Percentiles rank a stretch among this genome's conserved stretches.
These are phyloP conservation scores for Halictus ligatus DNA, from an alignment of 2,888 invertebrate species.

Conservation along the genomic window DNA sequence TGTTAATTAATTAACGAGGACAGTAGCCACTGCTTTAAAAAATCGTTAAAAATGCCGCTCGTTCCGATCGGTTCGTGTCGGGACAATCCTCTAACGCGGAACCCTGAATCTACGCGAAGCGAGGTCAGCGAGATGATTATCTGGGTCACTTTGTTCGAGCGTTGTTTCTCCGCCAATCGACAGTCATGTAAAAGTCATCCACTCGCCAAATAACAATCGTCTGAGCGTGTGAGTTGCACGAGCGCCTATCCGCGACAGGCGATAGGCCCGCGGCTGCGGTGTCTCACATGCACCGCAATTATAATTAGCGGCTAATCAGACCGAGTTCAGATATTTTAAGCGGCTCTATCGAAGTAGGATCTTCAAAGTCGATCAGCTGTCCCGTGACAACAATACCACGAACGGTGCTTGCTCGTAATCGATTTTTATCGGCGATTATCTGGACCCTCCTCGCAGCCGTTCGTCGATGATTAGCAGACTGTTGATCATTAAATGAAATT, in stretches of 20 bases:
- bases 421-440: constrained; percentile 17
- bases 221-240: constrained; percentile 28
- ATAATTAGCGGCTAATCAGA: constrained; percentile 80
- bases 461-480: neutral
- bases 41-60: neutral
- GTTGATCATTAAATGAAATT: neutral
- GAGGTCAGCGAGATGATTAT: neutral
- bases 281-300: constrained; percentile 61
- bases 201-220: constrained; percentile 24
- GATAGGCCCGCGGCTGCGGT: constrained; percentile 17
- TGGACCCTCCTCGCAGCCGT: neutral
- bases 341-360: constrained; percentile 62
- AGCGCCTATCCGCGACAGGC: constrained; percentile 31
- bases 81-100: neutral
- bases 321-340: constrained; percentile 74
- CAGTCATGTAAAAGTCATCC: constrained; percentile 16
- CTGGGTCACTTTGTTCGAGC: constrained; percentile 2
- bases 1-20: no score
- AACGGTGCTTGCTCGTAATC: neutral
- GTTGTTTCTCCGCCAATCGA: neutral
- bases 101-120: neutral
- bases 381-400: constrained; percentile 51
- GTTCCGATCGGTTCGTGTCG: neutral
- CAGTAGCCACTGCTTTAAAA: neutral
- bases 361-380: constrained; percentile 63